These are phyloP conservation scores for Seira musarum DNA, from an alignment of 2,888 invertebrate genomes.

Conservation along the genomic window DNA sequence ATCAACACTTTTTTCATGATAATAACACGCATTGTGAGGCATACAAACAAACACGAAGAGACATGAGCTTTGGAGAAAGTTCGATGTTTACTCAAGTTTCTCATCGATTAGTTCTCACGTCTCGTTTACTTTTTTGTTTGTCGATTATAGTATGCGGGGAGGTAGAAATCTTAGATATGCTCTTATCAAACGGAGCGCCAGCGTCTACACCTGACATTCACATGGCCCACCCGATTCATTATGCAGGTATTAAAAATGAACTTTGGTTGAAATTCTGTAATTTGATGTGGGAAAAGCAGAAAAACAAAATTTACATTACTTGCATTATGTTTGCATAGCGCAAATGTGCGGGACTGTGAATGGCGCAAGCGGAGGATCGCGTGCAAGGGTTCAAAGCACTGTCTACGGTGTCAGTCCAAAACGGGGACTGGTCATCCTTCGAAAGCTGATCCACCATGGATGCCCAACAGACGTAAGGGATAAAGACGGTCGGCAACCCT, in stretches of 20 bases:
- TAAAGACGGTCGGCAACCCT: constrained; percentile 92
- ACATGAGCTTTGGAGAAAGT: too few species aligned
- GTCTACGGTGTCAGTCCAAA: constrained; percentile 67
- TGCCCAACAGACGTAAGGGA: constrained; percentile 90
- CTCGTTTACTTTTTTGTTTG: too few species aligned
- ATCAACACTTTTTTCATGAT: too few species aligned
- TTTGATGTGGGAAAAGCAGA: too few species aligned
- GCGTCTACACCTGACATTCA: constrained; percentile 92
- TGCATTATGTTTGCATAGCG: too few species aligned
- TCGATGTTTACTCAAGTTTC: too few species aligned
- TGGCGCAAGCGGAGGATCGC: constrained; percentile 76
- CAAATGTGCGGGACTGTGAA: constrained; percentile 94
- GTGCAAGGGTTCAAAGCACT: constrained; percentile 70
- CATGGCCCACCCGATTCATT: constrained; percentile 96
- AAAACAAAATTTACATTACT: too few species aligned
- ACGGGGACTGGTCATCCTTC: constrained; percentile 80
- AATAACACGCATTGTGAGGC: too few species aligned
- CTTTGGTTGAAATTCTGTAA: too few species aligned
- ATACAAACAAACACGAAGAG: too few species aligned
- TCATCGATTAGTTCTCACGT: too few species aligned
- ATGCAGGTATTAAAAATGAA: too few species aligned
- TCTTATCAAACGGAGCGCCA: constrained; percentile 87
- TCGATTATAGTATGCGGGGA: constrained; percentile 93
- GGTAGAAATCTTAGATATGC: constrained; percentile 87
- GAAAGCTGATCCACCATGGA: constrained; percentile 83